Conservation (phyloP, 1,140 invertebrate genomes). For the Augochlora pura region DNA sequence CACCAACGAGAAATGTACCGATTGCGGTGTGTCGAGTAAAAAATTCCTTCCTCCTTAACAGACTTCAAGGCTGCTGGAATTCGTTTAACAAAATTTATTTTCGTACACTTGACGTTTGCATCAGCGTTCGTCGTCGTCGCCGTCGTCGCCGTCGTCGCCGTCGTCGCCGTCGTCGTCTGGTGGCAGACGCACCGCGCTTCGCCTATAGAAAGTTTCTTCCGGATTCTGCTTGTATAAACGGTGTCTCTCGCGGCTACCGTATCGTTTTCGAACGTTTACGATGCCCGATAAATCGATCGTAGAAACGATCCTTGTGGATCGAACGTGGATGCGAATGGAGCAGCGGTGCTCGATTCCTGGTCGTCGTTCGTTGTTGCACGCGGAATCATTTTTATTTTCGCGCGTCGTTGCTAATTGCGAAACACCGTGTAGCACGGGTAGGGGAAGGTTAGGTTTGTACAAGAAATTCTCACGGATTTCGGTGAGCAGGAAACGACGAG, state of each 20-base stretch:
- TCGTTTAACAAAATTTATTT: slow-evolving; percentile 47
- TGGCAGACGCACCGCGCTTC: neutral
- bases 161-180: no score
- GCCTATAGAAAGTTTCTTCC: slow-evolving; percentile 16
- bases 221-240: neutral
- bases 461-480: slow-evolving; percentile 66
- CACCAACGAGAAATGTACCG: neutral
- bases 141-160: no score
- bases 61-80: slow-evolving; percentile 49
- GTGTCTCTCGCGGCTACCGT: neutral
- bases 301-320: no score
- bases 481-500: slow-evolving; percentile 51
- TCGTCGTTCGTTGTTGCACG: no score
- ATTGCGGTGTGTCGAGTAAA: neutral
- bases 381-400: neutral
- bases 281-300: no score
- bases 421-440: neutral
- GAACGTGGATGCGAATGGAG: no score
- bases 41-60: slow-evolving; percentile 9
- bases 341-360: no score
- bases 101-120: slow-evolving; percentile 32
- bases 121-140: slow-evolving; percentile 24
- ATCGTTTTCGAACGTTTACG: no score
- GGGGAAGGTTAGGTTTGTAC: slow-evolving; percentile 43
- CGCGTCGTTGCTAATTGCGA: neutral